A percentile compares a stretch with the other conserved stretches of the same genome.
Conservation (phyloP, 2,113 vertebrate genomes). For the Cathartes aura region DNA sequence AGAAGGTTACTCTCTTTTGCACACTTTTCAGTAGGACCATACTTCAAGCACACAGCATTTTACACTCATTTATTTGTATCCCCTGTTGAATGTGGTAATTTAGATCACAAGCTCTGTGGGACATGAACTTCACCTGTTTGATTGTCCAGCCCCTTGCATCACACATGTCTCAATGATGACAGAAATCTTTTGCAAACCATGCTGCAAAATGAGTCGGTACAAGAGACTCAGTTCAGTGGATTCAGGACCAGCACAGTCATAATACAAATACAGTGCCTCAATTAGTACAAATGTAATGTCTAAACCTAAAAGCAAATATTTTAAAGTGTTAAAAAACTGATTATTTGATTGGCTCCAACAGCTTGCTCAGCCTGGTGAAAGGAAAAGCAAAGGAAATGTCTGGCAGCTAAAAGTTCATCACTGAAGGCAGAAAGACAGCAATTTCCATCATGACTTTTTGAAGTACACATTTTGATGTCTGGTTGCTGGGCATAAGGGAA, state of each 20-base stretch:
- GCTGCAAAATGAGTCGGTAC: accelerated
- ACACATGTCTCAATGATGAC: accelerated
- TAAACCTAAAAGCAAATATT: not conserved
- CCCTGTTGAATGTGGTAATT: not conserved
- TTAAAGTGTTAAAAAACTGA: not conserved
- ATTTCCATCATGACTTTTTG: not conserved
- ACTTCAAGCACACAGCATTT: not conserved
- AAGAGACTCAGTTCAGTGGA: not conserved
- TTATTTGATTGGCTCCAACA: not conserved
- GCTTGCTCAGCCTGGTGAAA: not conserved
- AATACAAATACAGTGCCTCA: not conserved
- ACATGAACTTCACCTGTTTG: not conserved
- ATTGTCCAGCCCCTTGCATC: not conserved
- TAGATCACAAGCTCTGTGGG: not conserved
- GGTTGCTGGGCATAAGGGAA: not conserved
- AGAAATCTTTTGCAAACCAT: not conserved
- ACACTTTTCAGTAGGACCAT: not conserved
- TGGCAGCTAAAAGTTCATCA: not conserved
- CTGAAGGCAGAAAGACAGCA: not conserved
- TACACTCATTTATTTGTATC: not conserved
- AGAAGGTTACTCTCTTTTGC: not conserved
- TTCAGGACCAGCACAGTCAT: not conserved
- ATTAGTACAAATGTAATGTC: not conserved
- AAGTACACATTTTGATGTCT: not conserved
- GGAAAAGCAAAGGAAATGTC: not conserved